phyloP scores from a whole-genome alignment of 1,140 invertebrate genomes.

The Planococcus citri region DNA sequence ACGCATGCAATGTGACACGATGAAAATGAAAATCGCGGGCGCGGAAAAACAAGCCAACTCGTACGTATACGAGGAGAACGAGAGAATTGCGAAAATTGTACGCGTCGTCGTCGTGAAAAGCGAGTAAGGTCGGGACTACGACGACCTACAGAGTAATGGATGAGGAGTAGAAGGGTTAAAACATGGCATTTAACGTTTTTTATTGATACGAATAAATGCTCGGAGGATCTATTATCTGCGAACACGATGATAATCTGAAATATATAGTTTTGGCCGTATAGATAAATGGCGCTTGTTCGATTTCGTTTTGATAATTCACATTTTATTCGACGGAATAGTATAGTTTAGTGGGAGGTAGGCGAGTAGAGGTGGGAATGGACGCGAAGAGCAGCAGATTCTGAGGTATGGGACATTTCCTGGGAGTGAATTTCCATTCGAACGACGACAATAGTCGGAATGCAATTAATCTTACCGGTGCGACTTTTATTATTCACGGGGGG shows the following conservation, averaged over 20 bases:
- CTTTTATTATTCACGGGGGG: constrained; percentile 15
- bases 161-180: too few relatives aligned
- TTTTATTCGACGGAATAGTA: constrained; percentile 8
- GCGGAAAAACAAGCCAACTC: too few relatives aligned
- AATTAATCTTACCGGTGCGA: constrained; percentile 12
- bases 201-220: not conserved
- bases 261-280: not conserved
- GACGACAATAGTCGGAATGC: constrained; percentile 15
- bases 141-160: too few relatives aligned
- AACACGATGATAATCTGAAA: constrained; percentile 13
- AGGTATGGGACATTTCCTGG: constrained; percentile 2
- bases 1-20: too few relatives aligned
- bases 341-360: too few relatives aligned
- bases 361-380: not conserved
- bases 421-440: constrained; percentile 2
- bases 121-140: too few relatives aligned
- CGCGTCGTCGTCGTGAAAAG: too few relatives aligned
- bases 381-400: not conserved
- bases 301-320: constrained; percentile 16
- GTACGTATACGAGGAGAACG: too few relatives aligned
- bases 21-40: too few relatives aligned
- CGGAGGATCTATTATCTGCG: not conserved
- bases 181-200: not conserved
- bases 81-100: too few relatives aligned
- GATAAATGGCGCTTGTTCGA: constrained; percentile 12